phyloP scores from a whole-genome alignment of 2,888 invertebrate species.

The Fissipunctia ypsillon region DNA sequence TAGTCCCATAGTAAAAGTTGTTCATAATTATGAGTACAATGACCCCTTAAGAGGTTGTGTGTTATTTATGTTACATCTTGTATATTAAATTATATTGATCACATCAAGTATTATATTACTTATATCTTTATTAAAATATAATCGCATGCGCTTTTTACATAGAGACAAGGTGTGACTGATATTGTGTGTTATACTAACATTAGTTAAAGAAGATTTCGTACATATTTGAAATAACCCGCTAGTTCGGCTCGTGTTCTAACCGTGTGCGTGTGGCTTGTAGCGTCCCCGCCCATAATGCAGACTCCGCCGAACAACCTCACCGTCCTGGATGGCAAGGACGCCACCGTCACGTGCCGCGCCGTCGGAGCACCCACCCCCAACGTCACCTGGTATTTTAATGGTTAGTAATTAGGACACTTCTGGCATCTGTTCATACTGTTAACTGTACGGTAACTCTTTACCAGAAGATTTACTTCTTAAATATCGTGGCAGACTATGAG shows the following conservation, averaged over 20 bases:
- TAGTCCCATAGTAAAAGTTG: too few species aligned
- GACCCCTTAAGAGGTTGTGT: too few species aligned
- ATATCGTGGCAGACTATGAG: not conserved
- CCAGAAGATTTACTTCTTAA: not conserved
- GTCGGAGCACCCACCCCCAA: slow-evolving; percentile 97
- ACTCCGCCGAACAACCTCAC: slow-evolving; percentile 96
- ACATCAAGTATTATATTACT: not conserved
- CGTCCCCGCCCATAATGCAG: slow-evolving; percentile 97
- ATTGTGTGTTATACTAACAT: slow-evolving; percentile 50
- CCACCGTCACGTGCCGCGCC: slow-evolving; percentile 96
- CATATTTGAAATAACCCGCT: slow-evolving; percentile 62
- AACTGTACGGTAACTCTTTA: not conserved
- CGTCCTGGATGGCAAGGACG: slow-evolving; percentile 97
- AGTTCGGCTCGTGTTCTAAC: slow-evolving; percentile 77
- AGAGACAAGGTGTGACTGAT: slow-evolving; percentile 32
- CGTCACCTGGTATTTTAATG: slow-evolving; percentile 97
- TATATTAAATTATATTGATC: slow-evolving; percentile 5
- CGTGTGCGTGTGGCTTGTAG: slow-evolving; percentile 91
- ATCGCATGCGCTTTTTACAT: slow-evolving; percentile 61
- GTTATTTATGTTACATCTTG: too few species aligned
- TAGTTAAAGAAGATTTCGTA: slow-evolving; percentile 30
- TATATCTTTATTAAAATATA: slow-evolving; percentile 15
- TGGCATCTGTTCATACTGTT: slow-evolving; percentile 5
- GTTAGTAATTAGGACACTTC: slow-evolving; percentile 88
- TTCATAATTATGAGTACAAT: too few species aligned